phyloP scores from a whole-genome alignment of 2,797 vertebrate species.

The Cirrhinus molitorella region DNA sequence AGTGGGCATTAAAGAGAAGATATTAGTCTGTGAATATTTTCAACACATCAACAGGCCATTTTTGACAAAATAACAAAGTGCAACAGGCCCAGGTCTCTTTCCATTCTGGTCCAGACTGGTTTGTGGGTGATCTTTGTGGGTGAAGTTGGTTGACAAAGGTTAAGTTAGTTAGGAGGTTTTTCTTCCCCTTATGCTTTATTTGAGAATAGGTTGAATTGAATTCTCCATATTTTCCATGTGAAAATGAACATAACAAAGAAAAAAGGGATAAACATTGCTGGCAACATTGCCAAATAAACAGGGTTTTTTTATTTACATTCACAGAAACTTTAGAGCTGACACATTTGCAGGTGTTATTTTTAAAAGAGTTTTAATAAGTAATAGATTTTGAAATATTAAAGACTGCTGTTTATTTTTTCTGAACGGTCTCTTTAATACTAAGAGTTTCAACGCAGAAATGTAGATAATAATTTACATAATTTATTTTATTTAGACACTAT shows the following conservation, averaged over 20 bases:
- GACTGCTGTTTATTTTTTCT: neutral
- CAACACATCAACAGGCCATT: neutral
- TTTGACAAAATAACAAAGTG: neutral
- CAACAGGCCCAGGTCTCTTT: too few species aligned
- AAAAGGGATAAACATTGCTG: neutral
- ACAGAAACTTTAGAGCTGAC: neutral
- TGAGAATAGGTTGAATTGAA: neutral
- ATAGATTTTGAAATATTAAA: conserved; percentile 16
- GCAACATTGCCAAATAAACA: neutral
- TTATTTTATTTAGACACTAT: conserved; percentile 3
- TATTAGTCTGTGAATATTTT: conserved; percentile 5
- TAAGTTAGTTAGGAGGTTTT: neutral
- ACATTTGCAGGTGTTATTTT: neutral
- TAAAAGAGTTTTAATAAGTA: neutral
- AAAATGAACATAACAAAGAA: neutral
- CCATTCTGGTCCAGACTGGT: too few species aligned
- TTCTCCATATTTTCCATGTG: neutral
- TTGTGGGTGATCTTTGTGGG: too few species aligned
- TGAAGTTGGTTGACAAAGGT: neutral
- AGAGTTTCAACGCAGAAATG: neutral
- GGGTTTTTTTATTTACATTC: neutral
- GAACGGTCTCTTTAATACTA: neutral
- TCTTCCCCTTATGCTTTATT: neutral
- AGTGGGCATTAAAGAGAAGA: neutral
- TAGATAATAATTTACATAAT: neutral